Evolutionary conservation across 2,113 vertebrate species (phyloP).

Genomic region (Pantherophis guttatus): DNA sequence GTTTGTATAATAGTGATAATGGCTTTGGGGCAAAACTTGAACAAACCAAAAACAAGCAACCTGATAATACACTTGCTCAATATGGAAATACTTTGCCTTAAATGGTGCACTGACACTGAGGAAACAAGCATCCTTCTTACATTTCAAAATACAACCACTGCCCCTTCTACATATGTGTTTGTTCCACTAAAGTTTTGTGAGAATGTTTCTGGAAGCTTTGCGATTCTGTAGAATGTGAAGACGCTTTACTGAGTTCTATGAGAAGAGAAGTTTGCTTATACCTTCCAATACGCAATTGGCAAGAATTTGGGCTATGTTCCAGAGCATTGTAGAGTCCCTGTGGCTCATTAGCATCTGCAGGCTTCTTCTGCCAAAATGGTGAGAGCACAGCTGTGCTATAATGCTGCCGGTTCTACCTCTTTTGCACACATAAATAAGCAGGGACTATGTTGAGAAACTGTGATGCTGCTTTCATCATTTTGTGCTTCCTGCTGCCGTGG

Average conservation of each 20-base stretch:
- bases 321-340: background rate
- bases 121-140: slow-evolving; percentile 11
- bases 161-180: background rate
- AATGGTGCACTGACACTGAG: background rate
- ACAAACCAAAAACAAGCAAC: background rate
- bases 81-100: slow-evolving; percentile 1
- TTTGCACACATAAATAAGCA: background rate
- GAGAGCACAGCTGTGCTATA: background rate
- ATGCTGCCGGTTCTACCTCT: background rate
- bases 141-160: background rate
- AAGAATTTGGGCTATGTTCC: background rate
- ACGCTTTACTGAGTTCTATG: background rate
- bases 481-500: background rate
- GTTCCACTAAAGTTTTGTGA: background rate
- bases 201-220: background rate
- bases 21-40: background rate
- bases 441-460: background rate
- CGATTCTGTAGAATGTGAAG: background rate
- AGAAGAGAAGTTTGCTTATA: background rate
- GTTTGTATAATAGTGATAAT: background rate
- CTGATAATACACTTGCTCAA: slow-evolving; percentile 7
- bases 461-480: background rate
- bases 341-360: background rate
- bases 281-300: background rate
- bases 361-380: background rate